A percentile compares a stretch with the other conserved stretches of the same genome.
Conservation (phyloP, 2,888 invertebrate species). For the Apamea crenata region DNA sequence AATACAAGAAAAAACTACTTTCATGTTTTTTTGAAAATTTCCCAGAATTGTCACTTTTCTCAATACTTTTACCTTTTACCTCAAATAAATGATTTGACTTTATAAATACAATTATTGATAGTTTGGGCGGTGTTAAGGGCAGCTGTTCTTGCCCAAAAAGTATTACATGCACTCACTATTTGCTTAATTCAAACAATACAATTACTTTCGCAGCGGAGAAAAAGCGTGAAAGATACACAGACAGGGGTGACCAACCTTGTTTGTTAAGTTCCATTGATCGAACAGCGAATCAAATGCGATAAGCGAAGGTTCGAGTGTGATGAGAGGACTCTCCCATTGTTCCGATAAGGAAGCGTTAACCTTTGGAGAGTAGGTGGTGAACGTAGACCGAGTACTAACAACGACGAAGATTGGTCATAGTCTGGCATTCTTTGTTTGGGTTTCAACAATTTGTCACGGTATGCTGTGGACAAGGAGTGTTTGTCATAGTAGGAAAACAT, state of each 20-base stretch:
- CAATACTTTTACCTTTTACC: too few relatives aligned
- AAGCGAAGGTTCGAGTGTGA: slow-evolving; percentile 70
- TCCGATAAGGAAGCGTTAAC: slow-evolving; percentile 65
- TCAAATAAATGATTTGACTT: neutral
- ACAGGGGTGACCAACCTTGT: slow-evolving; percentile 52
- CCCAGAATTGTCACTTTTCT: too few relatives aligned
- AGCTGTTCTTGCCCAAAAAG: neutral
- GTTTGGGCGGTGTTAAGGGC: neutral
- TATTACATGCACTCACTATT: neutral
- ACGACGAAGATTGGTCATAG: slow-evolving; percentile 61
- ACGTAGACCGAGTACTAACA: slow-evolving; percentile 41
- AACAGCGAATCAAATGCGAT: slow-evolving; percentile 61
- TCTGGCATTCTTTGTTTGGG: slow-evolving; percentile 61
- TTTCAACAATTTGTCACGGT: slow-evolving; percentile 43
- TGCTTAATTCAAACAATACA: neutral
- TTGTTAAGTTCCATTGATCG: slow-evolving; percentile 57
- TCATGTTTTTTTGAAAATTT: too few relatives aligned
- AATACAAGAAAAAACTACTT: too few relatives aligned
- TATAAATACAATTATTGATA: neutral
- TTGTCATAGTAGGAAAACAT: slow-evolving; percentile 25
- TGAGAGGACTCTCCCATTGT: slow-evolving; percentile 75
- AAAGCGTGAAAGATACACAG: slow-evolving; percentile 45
- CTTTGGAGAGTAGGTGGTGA: slow-evolving; percentile 56
- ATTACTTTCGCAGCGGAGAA: slow-evolving; percentile 15
- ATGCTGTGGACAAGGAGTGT: slow-evolving; percentile 24